These are phyloP conservation scores for Isotomurus palustris DNA, from an alignment of 2,888 invertebrate genomes.

Conservation along the genomic window DNA sequence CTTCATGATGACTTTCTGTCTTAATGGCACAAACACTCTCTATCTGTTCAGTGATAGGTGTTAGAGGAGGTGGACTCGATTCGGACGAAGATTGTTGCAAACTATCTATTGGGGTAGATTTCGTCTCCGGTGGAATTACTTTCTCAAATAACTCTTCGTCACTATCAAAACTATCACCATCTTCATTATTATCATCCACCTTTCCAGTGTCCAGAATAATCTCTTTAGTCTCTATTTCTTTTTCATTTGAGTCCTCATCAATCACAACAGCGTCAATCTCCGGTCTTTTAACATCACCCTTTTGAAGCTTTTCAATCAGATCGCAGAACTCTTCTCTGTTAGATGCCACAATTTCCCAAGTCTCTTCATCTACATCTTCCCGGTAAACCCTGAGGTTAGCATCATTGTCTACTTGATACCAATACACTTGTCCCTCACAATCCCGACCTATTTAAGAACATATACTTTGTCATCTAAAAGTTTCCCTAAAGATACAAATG, in stretches of 20 bases:
- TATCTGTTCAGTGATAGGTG: too few species aligned
- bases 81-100: too few species aligned
- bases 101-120: too few species aligned
- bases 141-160: slow-evolving; percentile 40
- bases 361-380: slow-evolving; percentile 94
- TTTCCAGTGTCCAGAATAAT: slow-evolving; percentile 42
- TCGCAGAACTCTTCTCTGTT: slow-evolving; percentile 73
- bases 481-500: neutral
- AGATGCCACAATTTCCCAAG: slow-evolving; percentile 88
- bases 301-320: slow-evolving; percentile 64
- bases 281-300: slow-evolving; percentile 46
- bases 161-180: slow-evolving; percentile 37
- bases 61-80: too few species aligned
- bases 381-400: slow-evolving; percentile 82
- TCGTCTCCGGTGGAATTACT: too few species aligned
- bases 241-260: slow-evolving; percentile 48
- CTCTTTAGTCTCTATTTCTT: slow-evolving; percentile 44
- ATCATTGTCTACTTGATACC: slow-evolving; percentile 75
- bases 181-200: slow-evolving; percentile 41
- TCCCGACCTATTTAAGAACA: slow-evolving; percentile 60
- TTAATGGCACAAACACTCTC: too few species aligned
- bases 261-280: slow-evolving; percentile 44
- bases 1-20: too few species aligned
- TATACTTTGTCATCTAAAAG: neutral
- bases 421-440: slow-evolving; percentile 84